Percentiles rank a stretch among this genome's conserved stretches.
phyloP scores from a whole-genome alignment of 2,888 invertebrate species.

The Carcina quercana region DNA sequence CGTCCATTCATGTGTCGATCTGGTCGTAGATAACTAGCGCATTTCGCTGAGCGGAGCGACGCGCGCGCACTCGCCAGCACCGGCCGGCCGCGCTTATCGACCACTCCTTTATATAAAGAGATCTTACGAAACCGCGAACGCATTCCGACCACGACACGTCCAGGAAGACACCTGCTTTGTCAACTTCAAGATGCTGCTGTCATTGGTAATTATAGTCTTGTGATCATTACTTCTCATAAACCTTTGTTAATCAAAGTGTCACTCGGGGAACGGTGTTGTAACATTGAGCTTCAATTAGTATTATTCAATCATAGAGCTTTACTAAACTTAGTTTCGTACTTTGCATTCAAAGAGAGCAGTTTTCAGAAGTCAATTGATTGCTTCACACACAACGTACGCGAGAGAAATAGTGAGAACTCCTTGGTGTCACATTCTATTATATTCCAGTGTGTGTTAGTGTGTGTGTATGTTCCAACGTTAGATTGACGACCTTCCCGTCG shows the following conservation, averaged over 20 bases:
- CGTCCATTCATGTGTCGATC: constrained; percentile 56
- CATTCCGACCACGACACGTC: constrained; percentile 60
- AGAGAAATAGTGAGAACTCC: not conserved
- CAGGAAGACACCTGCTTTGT: constrained; percentile 63
- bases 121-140: constrained; percentile 67
- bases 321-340: too few species aligned
- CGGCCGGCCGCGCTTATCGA: constrained; percentile 36
- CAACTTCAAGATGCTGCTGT: constrained; percentile 47
- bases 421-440: not conserved
- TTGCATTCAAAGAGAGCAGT: too few species aligned
- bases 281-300: too few species aligned
- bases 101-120: constrained; percentile 61
- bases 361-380: too few species aligned
- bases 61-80: constrained; percentile 37
- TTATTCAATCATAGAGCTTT: too few species aligned
- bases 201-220: constrained; percentile 35
- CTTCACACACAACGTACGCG: too few species aligned
- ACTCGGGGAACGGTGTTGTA: too few species aligned
- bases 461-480: constrained; percentile 23
- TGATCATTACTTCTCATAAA: not conserved
- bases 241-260: not conserved
- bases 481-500: constrained; percentile 24
- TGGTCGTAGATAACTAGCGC: constrained; percentile 51
- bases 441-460: constrained; percentile 7
- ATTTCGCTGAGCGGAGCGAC: constrained; percentile 49